Evolutionary conservation across 1,140 invertebrate species (phyloP), one percentile per base, ranked within the genome.

Genomic region (Drosophila novamexicana): DNA sequence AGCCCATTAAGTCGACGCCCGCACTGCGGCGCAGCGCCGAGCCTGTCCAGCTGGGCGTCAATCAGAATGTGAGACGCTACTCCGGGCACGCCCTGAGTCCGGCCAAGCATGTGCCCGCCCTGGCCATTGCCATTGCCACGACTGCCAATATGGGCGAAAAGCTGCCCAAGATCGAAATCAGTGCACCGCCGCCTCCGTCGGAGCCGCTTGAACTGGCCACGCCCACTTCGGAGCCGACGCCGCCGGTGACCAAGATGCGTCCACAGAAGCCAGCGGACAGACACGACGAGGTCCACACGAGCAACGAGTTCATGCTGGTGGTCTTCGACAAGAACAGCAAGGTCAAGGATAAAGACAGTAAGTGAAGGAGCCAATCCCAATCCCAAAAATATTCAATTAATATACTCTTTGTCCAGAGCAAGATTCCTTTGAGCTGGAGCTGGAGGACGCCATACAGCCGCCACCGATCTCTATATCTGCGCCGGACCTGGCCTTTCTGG

Each of bases 251-350:
- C n/a, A 73, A 67, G 40, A 39, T 68, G 40, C 84, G 57, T 0
- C 65, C 50, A 36, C 52, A 74, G 57, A 81, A 75, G 39, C 58
- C 77, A 47, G 54, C 75, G 6, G 91, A 92, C 18, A 91, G 84
- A 40, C 90, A 91, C 37, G 91, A 92, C 49, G 91, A 92, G 9
- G 91, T 92, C 2, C 91, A 92, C 50, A 92, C 91, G n/a, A 92
- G 92, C 71, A 96, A 95, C 22, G 96, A 97, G 89, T 96, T 97
- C 73, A 96, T 97, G 96, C 91, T 97, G 39, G 96, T 97, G 36
- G 92, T 97, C 5, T 96, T 92, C 95, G 96, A 34, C 93, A 96
- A 74, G 90, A 93, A 80, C 91, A 94, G 88, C 92, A 92, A 85
- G 65, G 77, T 83, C 61, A 89, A 91, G 75, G 91, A 91, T 67